Evolutionary conservation across 2,113 vertebrate genomes (phyloP), one percentile per base, ranked within the genome.

Genomic region (Alethe diademata): DNA sequence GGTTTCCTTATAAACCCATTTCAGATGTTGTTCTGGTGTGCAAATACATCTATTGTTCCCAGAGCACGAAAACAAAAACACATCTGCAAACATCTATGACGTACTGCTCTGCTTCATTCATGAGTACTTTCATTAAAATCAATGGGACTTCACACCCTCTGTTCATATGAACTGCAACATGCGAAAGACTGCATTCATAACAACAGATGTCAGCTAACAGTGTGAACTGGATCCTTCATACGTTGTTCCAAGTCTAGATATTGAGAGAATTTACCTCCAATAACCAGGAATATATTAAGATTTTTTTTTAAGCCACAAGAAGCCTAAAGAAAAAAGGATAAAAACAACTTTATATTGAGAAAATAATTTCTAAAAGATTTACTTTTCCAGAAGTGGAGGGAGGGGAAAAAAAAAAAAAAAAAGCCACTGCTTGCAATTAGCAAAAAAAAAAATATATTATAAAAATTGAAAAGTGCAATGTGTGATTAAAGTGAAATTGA

Each of bases 81-180:
- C 76, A 91, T 92, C 91, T 91, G 84, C 81, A 94, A 78, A 70
- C 66, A 73, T 66, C 74, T 71, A 13, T 78, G 90, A 93, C 15
- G 28, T 70, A 22, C 13, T 31, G 50, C 74, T 57, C 48, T 42
- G 72, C 50, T 94, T 86, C 93, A 96, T 93, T 96, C 94, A 94
- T 42, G 61, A 94, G 50, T 14, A 74, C 56, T 83, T 88, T 16
- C 78, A 71, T 45, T 42, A 92, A 84, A 93, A 96, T 96, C 90
- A 80, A 84, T 57, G 67, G 71, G 48, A 86, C 61, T 92, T 83
- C 88, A 83, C 72, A 56, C 5, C 6, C 67, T 73, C 87, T 67
- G 43, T 22, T 85, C 8, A 0, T 16, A 79, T 25, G 58, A 82
- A 26, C 47, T 38, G 45, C 42, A 72, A 72, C 38, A 53, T 4